Evolutionary conservation across 2,113 vertebrate species (phyloP).

Genomic region (Trogon melanurus): DNA sequence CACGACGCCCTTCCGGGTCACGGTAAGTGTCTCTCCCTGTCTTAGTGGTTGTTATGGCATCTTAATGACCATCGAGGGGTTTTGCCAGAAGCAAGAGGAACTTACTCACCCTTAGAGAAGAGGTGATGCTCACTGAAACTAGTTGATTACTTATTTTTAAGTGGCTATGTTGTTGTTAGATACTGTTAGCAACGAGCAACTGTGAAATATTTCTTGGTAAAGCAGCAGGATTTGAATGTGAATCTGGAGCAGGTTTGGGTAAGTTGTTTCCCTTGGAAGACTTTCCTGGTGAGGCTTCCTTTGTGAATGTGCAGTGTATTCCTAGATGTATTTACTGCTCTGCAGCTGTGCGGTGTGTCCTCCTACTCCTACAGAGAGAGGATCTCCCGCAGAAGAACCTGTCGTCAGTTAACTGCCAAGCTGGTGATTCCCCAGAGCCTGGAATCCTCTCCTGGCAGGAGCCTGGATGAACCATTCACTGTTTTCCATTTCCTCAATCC

Average conservation of each 20-base stretch:
- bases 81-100: not conserved
- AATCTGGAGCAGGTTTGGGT: not conserved
- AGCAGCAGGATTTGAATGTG: not conserved
- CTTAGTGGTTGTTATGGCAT: not conserved
- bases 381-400: not conserved
- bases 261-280: not conserved
- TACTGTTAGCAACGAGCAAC: not conserved
- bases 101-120: not conserved
- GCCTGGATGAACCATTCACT: not conserved
- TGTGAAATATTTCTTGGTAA: not conserved
- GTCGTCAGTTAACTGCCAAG: not conserved
- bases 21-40: slow-evolving; percentile 78
- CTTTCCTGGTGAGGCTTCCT: not conserved
- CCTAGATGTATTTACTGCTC: not conserved
- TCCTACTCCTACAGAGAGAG: not conserved
- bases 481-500: not conserved
- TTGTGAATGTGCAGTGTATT: not conserved
- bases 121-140: rapidly evolving
- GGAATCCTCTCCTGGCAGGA: not conserved
- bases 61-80: not conserved
- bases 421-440: not conserved
- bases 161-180: not conserved
- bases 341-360: not conserved
- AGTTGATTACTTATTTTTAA: not conserved
- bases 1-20: slow-evolving; percentile 91